Evolutionary conservation across 2,797 vertebrate species (phyloP).

Genomic region (Cygnus olor): DNA sequence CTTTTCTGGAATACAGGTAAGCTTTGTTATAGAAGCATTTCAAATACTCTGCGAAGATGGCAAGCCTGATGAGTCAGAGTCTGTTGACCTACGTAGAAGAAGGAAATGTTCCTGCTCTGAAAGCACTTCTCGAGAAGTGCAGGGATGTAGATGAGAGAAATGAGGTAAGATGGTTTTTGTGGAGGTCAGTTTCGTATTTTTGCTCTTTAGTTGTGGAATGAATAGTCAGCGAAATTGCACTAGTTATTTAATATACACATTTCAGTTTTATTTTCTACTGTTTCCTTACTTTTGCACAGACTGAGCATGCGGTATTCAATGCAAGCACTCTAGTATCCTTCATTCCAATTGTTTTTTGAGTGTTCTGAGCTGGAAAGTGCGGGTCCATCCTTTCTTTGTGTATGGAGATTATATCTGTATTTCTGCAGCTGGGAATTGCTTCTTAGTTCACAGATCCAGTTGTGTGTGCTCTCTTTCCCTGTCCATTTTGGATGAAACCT

Average conservation of each 20-base stretch:
- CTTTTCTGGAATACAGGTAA: conserved; percentile 39
- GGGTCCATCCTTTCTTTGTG: neutral
- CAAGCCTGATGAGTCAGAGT: conserved; percentile 92
- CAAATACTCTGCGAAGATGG: conserved; percentile 84
- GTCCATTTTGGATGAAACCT: neutral
- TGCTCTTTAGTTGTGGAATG: neutral
- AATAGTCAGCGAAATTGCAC: neutral
- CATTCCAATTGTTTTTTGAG: neutral
- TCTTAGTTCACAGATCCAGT: neutral
- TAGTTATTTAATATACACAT: neutral
- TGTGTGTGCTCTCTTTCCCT: neutral
- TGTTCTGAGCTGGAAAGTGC: neutral
- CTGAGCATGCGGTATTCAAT: neutral
- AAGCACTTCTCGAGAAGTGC: conserved; percentile 92
- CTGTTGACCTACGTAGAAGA: conserved; percentile 95
- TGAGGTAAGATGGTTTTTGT: conserved; percentile 80
- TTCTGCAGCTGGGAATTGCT: neutral
- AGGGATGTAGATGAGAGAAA: conserved; percentile 97
- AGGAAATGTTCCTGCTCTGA: conserved; percentile 92
- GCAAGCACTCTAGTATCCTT: neutral
- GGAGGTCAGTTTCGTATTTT: neutral
- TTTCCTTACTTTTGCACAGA: neutral
- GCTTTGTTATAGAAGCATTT: neutral
- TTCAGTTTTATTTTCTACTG: neutral
- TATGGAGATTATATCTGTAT: neutral